phyloP scores from a whole-genome alignment of 1,140 invertebrate genomes.

The Drosophila tristis region DNA sequence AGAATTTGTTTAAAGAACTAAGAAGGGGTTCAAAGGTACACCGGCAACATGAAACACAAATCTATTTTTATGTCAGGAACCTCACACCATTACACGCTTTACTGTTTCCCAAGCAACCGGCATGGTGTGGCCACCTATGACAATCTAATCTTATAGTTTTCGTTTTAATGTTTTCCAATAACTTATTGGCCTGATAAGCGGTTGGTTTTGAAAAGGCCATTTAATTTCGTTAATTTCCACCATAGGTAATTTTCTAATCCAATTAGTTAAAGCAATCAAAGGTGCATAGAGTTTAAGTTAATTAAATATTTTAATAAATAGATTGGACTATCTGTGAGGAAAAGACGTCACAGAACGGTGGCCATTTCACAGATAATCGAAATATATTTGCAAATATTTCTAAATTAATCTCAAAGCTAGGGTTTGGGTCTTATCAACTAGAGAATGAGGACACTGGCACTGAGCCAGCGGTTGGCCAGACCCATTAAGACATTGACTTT shows the following conservation, averaged over 20 bases:
- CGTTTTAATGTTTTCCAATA: slow-evolving; percentile 38
- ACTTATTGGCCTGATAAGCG: slow-evolving; percentile 34
- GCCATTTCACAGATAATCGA: background rate
- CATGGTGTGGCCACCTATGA: background rate
- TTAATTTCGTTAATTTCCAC: slow-evolving; percentile 8
- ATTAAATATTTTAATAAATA: background rate
- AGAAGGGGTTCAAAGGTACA: slow-evolving; percentile 55
- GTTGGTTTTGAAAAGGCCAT: background rate
- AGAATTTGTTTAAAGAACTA: background rate
- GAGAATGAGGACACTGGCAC: background rate
- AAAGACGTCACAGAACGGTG: slow-evolving; percentile 7
- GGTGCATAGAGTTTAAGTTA: slow-evolving; percentile 5
- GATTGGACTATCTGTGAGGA: slow-evolving; percentile 11
- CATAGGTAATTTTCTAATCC: slow-evolving; percentile 50
- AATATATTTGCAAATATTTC: background rate
- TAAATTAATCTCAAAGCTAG: slow-evolving; percentile 3
- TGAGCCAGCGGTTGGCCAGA: slow-evolving; percentile 1
- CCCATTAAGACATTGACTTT: slow-evolving; percentile 18
- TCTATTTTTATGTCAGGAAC: slow-evolving; percentile 52
- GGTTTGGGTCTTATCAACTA: slow-evolving; percentile 18
- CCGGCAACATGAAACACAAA: slow-evolving; percentile 47
- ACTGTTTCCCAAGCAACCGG: slow-evolving; percentile 16
- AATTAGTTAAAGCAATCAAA: slow-evolving; percentile 30
- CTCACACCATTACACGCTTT: slow-evolving; percentile 14
- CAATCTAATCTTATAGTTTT: slow-evolving; percentile 64